Base-by-base conservation (phyloP, 1,140 invertebrate species). In the Rhagoletis pomonella region DNA sequence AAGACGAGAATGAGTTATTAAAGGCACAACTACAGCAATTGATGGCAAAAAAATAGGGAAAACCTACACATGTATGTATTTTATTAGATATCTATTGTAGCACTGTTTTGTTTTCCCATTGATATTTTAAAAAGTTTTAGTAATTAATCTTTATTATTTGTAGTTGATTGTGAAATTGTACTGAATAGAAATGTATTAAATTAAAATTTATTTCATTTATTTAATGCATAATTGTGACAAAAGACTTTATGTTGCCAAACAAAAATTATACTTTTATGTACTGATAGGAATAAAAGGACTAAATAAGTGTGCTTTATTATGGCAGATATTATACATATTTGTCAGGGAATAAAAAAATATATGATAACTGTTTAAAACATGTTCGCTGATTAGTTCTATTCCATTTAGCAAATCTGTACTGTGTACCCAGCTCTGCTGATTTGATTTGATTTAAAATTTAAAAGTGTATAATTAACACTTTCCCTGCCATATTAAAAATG, bases 1-100 rank as follows among this genome's bases (percentile, higher is more conserved):
- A 91, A 69, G 39, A 88, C 44, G 92, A 93, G 50, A 93, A 93
- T 86, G 88, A 89, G 59, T 55, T 87, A 86, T 77, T 93, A 0
- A 89, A 88, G n/a, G 85, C 85, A 2, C 87, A 91, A 50, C 42
- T 92, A n/a, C 87, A 88, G 84, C 67, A 88, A 50, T n/a, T 81
- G 9, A 60, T n/a, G n/a, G 58, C 6, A 42, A 77, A 88, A 42
- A 29, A 86, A 19, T 84, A 87, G 77, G 6, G 9, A 84, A 60
- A n/a, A n/a, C n/a, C n/a, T n/a, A n/a, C n/a, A n/a, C n/a, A 12
- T 73, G 60, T n/a, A n/a, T 64, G 62, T 65, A 19, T 19, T 29
- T 65, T 65, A 65, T 0, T 65, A 7, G 10, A 65, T 29, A 65
- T 42, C 19, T 65, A 29, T 29, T 65, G 9, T 55, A 55, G 9